A percentile compares a stretch with the other conserved stretches of the same genome.
Evolutionary conservation across 2,113 vertebrate genomes (phyloP).

Genomic region (Anarrhichthys ocellatus): DNA sequence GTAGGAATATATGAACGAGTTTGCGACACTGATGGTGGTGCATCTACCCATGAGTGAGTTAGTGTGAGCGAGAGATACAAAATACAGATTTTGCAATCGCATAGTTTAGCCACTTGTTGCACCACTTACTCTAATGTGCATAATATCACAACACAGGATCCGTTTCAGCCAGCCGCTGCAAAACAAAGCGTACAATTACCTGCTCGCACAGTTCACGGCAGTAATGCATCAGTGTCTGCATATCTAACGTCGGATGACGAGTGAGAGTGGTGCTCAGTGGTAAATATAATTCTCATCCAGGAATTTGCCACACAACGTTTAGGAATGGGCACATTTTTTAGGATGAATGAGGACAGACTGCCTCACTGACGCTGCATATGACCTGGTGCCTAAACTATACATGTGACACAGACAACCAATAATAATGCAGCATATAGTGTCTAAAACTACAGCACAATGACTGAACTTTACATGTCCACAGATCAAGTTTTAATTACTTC

Average conservation of each 20-base stretch:
- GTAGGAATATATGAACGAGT: not conserved
- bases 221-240: conserved; percentile 13
- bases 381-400: not conserved
- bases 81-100: not conserved
- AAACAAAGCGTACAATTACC: conserved; percentile 8
- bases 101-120: not conserved
- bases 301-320: conserved; percentile 1
- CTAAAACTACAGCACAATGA: not conserved
- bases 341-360: conserved; percentile 7
- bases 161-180: not conserved
- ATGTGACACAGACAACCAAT: not conserved
- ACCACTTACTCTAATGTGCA: not conserved
- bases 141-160: conserved; percentile 1
- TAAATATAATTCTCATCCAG: not conserved
- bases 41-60: not conserved
- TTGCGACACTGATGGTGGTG: too few relatives aligned
- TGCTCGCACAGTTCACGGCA: not conserved
- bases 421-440: not conserved
- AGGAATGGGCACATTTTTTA: not conserved
- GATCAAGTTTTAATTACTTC: conserved; percentile 3
- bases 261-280: conserved; percentile 1
- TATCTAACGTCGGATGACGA: not conserved
- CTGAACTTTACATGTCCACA: not conserved
- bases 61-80: not conserved
- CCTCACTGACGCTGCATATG: not conserved